phyloP scores from a whole-genome alignment of 2,888 invertebrate genomes.

The Drosophila pseudotakahashii region DNA sequence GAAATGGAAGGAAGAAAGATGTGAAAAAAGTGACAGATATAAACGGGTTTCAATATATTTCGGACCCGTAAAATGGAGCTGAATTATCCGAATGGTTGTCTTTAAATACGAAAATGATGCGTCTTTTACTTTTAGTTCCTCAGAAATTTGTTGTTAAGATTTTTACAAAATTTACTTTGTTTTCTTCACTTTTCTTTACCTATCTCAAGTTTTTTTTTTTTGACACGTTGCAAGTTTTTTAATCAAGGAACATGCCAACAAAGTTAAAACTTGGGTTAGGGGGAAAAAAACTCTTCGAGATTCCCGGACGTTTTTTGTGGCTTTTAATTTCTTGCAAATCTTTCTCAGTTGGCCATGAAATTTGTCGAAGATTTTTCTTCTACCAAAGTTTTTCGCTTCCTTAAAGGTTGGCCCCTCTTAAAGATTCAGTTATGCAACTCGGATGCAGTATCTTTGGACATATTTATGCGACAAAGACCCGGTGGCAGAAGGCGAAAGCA shows the following conservation, averaged over 20 bases:
- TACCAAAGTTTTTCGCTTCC: too few species aligned
- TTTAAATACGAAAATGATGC: neutral
- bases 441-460: neutral
- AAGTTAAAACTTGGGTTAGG: constrained; percentile 7
- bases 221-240: constrained; percentile 1
- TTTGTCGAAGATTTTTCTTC: neutral
- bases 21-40: neutral
- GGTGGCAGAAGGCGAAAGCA: constrained; percentile 11
- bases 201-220: neutral
- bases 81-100: neutral
- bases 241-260: constrained; percentile 4
- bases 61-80: neutral
- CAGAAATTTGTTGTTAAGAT: neutral
- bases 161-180: neutral
- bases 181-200: neutral
- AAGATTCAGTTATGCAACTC: constrained; percentile 3
- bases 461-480: neutral
- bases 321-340: constrained; percentile 18
- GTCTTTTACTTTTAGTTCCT: neutral
- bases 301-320: constrained; percentile 4
- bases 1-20: neutral
- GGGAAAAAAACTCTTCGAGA: neutral
- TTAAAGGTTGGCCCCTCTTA: neutral
- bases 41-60: neutral
- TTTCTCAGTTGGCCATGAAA: neutral